A percentile compares a stretch with the other conserved stretches of the same genome.
phyloP scores from a whole-genome alignment of 2,888 invertebrate genomes.

The Serripes groenlandicus region DNA sequence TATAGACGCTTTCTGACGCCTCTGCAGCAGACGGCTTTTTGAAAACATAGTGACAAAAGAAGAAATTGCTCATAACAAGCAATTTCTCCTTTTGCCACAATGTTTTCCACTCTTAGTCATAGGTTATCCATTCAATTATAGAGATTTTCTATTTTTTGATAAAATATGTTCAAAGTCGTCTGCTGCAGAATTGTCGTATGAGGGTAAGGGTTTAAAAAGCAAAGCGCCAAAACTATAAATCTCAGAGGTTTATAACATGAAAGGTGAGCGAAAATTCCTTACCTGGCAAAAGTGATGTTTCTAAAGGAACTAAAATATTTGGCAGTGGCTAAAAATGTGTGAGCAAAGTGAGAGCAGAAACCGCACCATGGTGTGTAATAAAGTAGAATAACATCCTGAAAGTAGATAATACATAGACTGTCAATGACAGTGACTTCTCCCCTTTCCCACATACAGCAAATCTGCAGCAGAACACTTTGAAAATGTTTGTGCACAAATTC shows the following conservation, averaged over 20 bases:
- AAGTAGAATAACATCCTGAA: slow-evolving; percentile 91
- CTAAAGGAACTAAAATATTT: slow-evolving; percentile 89
- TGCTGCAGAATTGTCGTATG: neutral
- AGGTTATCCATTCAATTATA: neutral
- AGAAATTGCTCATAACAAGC: neutral
- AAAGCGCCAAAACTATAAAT: neutral
- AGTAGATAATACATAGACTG: neutral
- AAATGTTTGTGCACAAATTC: no score
- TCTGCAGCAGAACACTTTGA: no score
- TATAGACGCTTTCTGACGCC: neutral
- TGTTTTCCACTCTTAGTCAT: neutral
- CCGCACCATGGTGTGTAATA: slow-evolving; percentile 93
- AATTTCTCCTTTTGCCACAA: neutral
- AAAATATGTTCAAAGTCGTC: neutral
- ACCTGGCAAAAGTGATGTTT: slow-evolving; percentile 81
- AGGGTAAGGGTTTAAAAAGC: neutral
- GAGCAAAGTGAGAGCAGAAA: slow-evolving; percentile 91
- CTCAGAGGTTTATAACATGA: neutral
- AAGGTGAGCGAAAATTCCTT: slow-evolving; percentile 10
- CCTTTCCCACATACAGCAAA: no score
- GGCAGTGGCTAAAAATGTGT: slow-evolving; percentile 90
- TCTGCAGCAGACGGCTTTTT: neutral
- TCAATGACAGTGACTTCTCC: no score
- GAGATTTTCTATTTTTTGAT: neutral
- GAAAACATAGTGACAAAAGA: neutral